These are phyloP conservation scores for Athalia circularis DNA, from an alignment of 2,888 invertebrate species.

Conservation along the genomic window DNA sequence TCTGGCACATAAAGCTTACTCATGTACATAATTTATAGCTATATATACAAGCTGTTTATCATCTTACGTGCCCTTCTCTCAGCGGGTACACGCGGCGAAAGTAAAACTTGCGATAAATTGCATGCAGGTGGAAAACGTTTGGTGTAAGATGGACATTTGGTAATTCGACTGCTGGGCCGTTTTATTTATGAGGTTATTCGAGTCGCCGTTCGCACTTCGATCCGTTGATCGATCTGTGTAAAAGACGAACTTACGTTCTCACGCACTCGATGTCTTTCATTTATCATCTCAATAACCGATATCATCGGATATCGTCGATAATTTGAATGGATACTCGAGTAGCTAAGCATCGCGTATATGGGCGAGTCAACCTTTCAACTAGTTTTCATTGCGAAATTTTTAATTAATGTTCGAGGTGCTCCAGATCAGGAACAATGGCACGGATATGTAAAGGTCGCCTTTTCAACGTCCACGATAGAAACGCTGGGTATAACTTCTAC, in stretches of 20 bases:
- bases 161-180: neutral
- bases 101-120: neutral
- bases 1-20: neutral
- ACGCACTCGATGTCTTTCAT: slow-evolving; percentile 26
- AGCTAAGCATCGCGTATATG: too few relatives aligned
- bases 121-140: neutral
- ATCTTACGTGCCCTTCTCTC: neutral
- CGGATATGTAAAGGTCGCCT: too few relatives aligned
- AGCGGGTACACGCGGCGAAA: neutral
- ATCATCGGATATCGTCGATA: neutral
- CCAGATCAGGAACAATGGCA: too few relatives aligned
- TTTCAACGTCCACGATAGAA: too few relatives aligned
- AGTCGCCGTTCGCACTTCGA: neutral
- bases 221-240: too few relatives aligned
- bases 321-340: neutral
- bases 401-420: too few relatives aligned
- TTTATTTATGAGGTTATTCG: slow-evolving; percentile 1
- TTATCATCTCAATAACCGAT: neutral
- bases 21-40: neutral
- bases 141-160: neutral
- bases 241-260: neutral
- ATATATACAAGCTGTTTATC: neutral
- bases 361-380: too few relatives aligned
- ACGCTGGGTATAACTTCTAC: too few relatives aligned
- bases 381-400: too few relatives aligned